Percentiles rank a stretch among this genome's conserved stretches.
Conservation (phyloP, 2,797 vertebrate species). For the Rhyacichthys aspro region DNA sequence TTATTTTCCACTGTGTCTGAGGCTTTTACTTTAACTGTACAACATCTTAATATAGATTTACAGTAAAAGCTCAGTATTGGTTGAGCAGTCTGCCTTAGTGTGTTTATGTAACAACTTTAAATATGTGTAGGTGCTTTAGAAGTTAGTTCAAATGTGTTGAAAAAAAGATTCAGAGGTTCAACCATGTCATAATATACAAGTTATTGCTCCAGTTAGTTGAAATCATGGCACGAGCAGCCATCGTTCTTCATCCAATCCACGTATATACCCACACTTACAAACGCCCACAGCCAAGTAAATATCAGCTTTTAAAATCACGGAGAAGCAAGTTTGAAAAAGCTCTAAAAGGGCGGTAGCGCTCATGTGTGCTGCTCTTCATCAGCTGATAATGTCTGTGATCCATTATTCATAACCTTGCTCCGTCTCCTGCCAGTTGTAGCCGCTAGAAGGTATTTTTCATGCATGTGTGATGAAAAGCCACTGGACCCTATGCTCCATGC, state of each 20-base stretch:
- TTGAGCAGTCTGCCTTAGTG: no score
- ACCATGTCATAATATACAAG: no score
- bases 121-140: no score
- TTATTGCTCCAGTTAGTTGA: slow-evolving; percentile 42
- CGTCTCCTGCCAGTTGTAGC: slow-evolving; percentile 24
- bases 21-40: slow-evolving; percentile 37
- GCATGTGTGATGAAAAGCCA: slow-evolving; percentile 24
- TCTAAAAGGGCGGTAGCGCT: slow-evolving; percentile 32
- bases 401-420: slow-evolving; percentile 53
- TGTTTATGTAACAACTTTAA: no score
- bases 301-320: slow-evolving; percentile 12
- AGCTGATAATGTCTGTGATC: slow-evolving; percentile 55
- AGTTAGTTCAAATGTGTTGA: no score
- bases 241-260: slow-evolving; percentile 6
- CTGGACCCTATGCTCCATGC: neutral
- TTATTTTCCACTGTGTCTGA: slow-evolving; percentile 36
- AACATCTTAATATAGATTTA: slow-evolving; percentile 53
- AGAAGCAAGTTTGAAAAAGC: slow-evolving; percentile 24
- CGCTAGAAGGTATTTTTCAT: slow-evolving; percentile 21
- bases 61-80: slow-evolving; percentile 11
- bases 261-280: neutral
- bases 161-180: no score
- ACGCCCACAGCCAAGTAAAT: slow-evolving; percentile 3
- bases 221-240: slow-evolving; percentile 30
- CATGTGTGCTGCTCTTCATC: slow-evolving; percentile 49